Conservation (phyloP, 2,888 invertebrate genomes). For the Arctia plantaginis region DNA sequence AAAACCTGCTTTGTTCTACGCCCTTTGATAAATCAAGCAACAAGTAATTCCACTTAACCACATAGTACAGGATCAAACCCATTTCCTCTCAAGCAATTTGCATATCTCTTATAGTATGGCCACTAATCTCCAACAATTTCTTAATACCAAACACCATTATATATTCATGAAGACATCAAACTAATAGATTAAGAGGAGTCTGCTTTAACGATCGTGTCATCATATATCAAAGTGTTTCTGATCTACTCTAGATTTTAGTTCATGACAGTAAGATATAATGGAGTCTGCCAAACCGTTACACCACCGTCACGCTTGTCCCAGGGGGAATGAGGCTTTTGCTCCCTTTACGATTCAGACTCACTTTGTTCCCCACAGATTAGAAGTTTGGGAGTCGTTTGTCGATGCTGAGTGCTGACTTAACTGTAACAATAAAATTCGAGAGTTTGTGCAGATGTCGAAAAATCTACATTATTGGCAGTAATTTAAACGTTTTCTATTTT, state of each 20-base stretch:
- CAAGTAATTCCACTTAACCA: slow-evolving; percentile 10
- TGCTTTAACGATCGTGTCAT: slow-evolving; percentile 39
- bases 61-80: slow-evolving; percentile 5
- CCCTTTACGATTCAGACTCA: slow-evolving; percentile 9
- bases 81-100: slow-evolving; percentile 14
- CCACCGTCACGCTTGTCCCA: slow-evolving; percentile 19
- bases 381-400: slow-evolving; percentile 12
- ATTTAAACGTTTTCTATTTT: not conserved
- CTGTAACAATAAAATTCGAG: not conserved
- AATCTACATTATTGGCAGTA: not conserved
- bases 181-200: slow-evolving; percentile 49
- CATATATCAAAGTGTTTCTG: slow-evolving; percentile 42
- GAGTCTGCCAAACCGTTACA: slow-evolving; percentile 32
- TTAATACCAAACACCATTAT: slow-evolving; percentile 41
- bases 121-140: slow-evolving; percentile 29
- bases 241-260: slow-evolving; percentile 33
- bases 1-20: not conserved
- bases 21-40: slow-evolving; percentile 2
- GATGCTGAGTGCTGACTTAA: slow-evolving; percentile 8
- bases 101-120: slow-evolving; percentile 20
- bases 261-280: slow-evolving; percentile 28
- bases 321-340: not conserved
- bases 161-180: slow-evolving; percentile 50
- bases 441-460: not conserved
- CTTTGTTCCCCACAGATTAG: slow-evolving; percentile 15